phyloP scores from a whole-genome alignment of 2,797 vertebrate genomes.

The Falco columbarius region DNA sequence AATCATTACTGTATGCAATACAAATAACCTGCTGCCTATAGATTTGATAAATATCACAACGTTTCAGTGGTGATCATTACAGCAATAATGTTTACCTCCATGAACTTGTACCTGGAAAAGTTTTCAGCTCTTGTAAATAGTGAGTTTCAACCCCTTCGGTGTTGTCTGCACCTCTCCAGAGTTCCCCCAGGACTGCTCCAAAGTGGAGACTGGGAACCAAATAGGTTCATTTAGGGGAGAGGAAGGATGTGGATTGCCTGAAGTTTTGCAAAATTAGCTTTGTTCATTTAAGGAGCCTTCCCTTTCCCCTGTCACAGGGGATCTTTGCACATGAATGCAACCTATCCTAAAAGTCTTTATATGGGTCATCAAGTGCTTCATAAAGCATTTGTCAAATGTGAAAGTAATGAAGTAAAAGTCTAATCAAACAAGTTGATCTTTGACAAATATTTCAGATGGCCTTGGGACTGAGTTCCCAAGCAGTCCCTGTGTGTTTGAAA shows the following conservation, averaged over 20 bases:
- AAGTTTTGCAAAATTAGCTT: not conserved
- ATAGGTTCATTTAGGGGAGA: accelerated
- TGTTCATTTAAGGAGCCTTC: not conserved
- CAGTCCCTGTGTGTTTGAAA: not conserved
- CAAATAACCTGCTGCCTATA: not conserved
- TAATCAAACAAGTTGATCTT: constrained; percentile 58
- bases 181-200: not conserved
- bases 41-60: not conserved
- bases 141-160: not conserved
- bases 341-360: not conserved
- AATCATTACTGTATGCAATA: not conserved
- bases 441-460: constrained; percentile 49
- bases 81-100: not conserved
- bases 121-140: not conserved
- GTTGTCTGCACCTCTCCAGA: not conserved
- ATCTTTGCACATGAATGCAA: not conserved
- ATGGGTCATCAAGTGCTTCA: not conserved
- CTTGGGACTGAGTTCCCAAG: constrained; percentile 27
- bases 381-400: not conserved
- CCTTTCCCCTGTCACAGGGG: not conserved
- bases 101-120: not conserved
- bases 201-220: not conserved
- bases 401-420: constrained; percentile 58
- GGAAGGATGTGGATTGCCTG: not conserved
- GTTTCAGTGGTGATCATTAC: not conserved